Percentiles rank a stretch among this genome's conserved stretches.
Conservation (phyloP, 2,797 vertebrate genomes). For the Manis crassicaudata region DNA sequence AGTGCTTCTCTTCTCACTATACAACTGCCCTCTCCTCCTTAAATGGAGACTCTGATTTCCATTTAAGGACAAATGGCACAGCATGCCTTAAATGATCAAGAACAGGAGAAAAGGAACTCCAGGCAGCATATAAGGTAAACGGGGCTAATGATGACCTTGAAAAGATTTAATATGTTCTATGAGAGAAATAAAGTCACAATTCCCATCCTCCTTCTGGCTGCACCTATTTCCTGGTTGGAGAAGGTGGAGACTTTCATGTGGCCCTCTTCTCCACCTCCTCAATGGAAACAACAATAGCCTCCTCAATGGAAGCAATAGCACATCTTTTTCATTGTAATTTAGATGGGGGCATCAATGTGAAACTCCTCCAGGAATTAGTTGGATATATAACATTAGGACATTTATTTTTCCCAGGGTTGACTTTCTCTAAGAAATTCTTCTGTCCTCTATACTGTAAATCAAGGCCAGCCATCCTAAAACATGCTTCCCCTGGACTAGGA, state of each 20-base stretch:
- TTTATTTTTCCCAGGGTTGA: background rate
- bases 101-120: background rate
- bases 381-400: background rate
- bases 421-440: background rate
- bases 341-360: background rate
- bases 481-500: background rate
- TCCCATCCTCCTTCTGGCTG: background rate
- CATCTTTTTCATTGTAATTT: background rate
- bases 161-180: background rate
- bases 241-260: background rate
- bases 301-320: too few species aligned
- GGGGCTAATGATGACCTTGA: background rate
- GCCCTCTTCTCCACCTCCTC: background rate
- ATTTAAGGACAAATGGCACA: constrained; percentile 33
- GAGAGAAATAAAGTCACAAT: background rate
- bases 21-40: background rate
- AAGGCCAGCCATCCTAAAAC: background rate
- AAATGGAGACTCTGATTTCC: background rate
- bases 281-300: background rate
- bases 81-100: background rate
- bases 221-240: background rate
- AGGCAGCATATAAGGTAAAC: constrained; percentile 46
- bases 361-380: background rate
- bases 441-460: background rate
- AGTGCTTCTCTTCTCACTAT: background rate